Conservation (phyloP, 2,113 vertebrate species). For the Chaetops frenatus region DNA sequence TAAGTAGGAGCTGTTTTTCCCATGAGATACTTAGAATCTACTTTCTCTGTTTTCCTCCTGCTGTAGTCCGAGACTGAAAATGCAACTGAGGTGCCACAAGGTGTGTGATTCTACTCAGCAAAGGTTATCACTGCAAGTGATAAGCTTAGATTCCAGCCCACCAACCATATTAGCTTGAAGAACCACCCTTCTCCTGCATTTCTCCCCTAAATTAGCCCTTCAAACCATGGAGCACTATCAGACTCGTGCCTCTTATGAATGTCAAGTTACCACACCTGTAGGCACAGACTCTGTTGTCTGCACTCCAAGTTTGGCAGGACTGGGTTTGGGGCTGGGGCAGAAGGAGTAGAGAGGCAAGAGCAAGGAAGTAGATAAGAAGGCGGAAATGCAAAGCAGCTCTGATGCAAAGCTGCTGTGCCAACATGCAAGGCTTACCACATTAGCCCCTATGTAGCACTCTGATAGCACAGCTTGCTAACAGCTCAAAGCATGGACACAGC, state of each 20-base stretch:
- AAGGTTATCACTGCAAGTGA: neutral
- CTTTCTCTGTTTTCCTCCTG: neutral
- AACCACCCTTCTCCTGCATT: rapidly evolving
- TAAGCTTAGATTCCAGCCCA: neutral
- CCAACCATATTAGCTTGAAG: neutral
- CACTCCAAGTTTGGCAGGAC: neutral
- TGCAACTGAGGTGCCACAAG: neutral
- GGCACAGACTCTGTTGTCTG: neutral
- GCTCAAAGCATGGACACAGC: neutral
- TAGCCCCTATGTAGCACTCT: neutral
- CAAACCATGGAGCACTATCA: neutral
- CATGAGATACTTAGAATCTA: neutral
- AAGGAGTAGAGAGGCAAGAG: neutral
- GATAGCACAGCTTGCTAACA: neutral
- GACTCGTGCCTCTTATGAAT: neutral
- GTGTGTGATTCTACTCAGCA: neutral
- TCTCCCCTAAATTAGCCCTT: neutral
- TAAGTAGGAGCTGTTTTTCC: neutral
- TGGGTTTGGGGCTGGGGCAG: neutral
- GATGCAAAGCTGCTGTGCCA: neutral
- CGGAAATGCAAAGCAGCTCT: neutral
- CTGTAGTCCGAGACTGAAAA: neutral
- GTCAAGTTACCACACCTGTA: neutral
- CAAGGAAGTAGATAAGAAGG: neutral
- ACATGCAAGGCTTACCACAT: neutral